Conservation (phyloP, 2,113 vertebrate genomes). For the Speoplatyrhinus poulsoni region DNA sequence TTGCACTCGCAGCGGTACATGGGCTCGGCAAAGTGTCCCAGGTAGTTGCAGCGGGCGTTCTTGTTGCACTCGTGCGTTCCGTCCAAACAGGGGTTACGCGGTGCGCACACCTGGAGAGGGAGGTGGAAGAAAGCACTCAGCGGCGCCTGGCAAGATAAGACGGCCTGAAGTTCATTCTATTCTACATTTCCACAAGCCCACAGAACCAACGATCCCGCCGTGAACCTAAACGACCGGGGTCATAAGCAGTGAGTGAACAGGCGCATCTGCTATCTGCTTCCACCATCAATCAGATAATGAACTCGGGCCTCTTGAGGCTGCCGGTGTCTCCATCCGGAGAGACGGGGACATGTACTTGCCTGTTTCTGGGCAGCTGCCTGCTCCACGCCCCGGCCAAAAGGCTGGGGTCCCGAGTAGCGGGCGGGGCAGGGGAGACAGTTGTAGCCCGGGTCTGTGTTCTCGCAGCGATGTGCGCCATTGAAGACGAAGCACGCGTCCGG, state of each 20-base stretch:
- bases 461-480: conserved; percentile 89
- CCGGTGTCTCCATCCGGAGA: not conserved
- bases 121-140: not conserved
- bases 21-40: conserved; percentile 92
- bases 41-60: conserved; percentile 96
- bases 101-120: conserved; percentile 85
- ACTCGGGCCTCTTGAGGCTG: not conserved
- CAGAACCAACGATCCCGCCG: not conserved
- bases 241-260: not conserved
- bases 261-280: not conserved
- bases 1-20: conserved; percentile 98
- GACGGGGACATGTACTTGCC: conserved; percentile 69
- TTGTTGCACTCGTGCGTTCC: conserved; percentile 96
- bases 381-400: conserved; percentile 88
- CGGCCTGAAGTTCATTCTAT: conserved; percentile 16
- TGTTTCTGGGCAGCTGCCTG: conserved; percentile 90
- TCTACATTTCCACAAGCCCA: not conserved
- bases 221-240: conserved; percentile 6
- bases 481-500: conserved; percentile 91
- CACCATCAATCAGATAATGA: not conserved
- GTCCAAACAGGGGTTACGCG: conserved; percentile 93
- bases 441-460: conserved; percentile 95
- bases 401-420: conserved; percentile 89
- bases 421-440: conserved; percentile 94
- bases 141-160: not conserved